Evolutionary conservation across 2,888 invertebrate genomes (phyloP), one percentile per base, ranked within the genome.

Genomic region (Scaptomyza reducta): DNA sequence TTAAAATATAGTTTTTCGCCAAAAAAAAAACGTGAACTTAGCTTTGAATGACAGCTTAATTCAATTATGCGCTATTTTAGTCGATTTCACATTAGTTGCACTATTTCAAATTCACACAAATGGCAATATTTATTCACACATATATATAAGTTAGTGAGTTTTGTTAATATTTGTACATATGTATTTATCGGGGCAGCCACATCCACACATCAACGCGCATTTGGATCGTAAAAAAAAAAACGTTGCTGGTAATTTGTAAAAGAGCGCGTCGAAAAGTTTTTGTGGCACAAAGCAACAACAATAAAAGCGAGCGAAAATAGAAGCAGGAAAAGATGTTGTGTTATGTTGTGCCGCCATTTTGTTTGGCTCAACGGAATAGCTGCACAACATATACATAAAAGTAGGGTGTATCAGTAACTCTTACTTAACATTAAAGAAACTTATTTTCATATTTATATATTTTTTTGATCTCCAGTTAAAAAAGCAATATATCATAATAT

Each of bases 241-340:
- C 85, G 78, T 80, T 79, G 79, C 89, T 89, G 90, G 90, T 89
- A 90, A 90, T 90, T 90, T 90, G 90, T 83, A 89, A 90, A 89
- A 89, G 83, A 88, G 88, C 78, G 87, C 89, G 85, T 85, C 89
- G 88, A 89, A 90, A 90, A 89, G 78, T 90, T 90, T 90, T 89
- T 79, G 87, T 81, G 74, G 74, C 78, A 22, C 22, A 22, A 22
- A 22, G 45, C 40, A 56, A 60, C 50, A 16, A 67, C 42, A 46
- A 45, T 40, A n/a, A 16, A 33, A 22, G 16, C 69, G 69, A 77
- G 22, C 22, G 51, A 72, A 74, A 70, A 75, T 63, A 72, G 67
- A 58, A 57, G 51, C 49, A 42, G 51, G 57, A 73, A 79, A 70
- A 67, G 70, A 63, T 71, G 73, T 70, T 76, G 67, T 72, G 69